phyloP scores from a whole-genome alignment of 2,888 invertebrate genomes.

The Actias luna region DNA sequence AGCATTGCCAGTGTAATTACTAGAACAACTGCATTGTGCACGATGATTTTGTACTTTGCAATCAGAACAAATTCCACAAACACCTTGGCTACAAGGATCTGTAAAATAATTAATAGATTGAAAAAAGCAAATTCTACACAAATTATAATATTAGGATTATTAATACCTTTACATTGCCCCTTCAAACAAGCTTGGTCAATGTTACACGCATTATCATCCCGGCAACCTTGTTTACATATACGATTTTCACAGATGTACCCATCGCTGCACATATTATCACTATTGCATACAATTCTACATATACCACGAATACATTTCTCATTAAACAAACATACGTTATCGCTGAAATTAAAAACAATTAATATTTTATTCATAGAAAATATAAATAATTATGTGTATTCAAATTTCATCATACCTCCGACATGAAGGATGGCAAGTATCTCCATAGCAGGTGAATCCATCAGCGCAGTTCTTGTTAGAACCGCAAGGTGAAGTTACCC shows the following conservation, averaged over 20 bases:
- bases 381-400: constrained; percentile 2
- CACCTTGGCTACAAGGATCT: constrained; percentile 90
- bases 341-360: constrained; percentile 76
- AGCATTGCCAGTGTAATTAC: constrained; percentile 91
- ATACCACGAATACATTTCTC: constrained; percentile 92
- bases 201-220: constrained; percentile 90
- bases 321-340: constrained; percentile 90
- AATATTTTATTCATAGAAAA: constrained; percentile 11
- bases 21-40: constrained; percentile 92
- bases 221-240: constrained; percentile 92
- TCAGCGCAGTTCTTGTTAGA: constrained; percentile 85
- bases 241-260: constrained; percentile 94
- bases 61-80: constrained; percentile 92
- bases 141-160: not conserved
- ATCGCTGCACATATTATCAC: constrained; percentile 89
- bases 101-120: constrained; percentile 16
- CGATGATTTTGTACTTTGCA: constrained; percentile 92
- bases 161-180: constrained; percentile 88
- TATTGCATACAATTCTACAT: constrained; percentile 93
- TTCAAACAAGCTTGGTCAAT: constrained; percentile 89
- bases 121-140: not conserved
- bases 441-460: constrained; percentile 89
- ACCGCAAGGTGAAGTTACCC: constrained; percentile 84
- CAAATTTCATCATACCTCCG: constrained; percentile 79
- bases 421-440: constrained; percentile 89